Percentiles rank a stretch among this genome's conserved stretches.
Conservation (phyloP, 30 jellyfish, hydroid and myxozoan genomes). For the Pseudorhiza aurosa region DNA sequence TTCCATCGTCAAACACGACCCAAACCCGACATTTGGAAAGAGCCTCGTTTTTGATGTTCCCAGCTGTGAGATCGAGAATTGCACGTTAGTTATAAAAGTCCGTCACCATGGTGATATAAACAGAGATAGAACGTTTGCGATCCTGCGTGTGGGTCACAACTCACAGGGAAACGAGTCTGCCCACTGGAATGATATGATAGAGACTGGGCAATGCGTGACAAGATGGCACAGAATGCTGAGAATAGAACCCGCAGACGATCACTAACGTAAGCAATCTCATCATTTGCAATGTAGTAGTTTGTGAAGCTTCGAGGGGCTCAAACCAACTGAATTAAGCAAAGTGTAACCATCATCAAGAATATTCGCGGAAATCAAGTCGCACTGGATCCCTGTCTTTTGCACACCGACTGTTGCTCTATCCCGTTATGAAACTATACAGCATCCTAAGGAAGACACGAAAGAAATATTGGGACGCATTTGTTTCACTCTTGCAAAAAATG, state of each 20-base stretch:
- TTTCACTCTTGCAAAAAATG: no score
- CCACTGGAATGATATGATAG: slow-evolving; percentile 97
- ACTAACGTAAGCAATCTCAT: background rate
- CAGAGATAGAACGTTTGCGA: slow-evolving; percentile 95
- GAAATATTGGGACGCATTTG: no score
- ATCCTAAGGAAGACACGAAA: no score
- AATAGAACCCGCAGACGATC: slow-evolving; percentile 87
- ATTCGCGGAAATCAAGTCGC: no score
- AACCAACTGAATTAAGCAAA: no score
- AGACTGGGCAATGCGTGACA: slow-evolving; percentile 80
- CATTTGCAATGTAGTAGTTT: no score
- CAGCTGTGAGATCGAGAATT: slow-evolving; percentile 55
- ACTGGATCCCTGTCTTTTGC: no score
- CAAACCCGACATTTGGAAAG: slow-evolving; percentile 93
- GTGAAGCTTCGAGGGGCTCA: no score
- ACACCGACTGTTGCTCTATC: no score
- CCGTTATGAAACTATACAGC: no score
- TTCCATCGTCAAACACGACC: slow-evolving; percentile 94
- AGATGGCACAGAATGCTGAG: slow-evolving; percentile 98
- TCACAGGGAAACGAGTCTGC: slow-evolving; percentile 94
- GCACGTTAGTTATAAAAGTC: slow-evolving; percentile 83
- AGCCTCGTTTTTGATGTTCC: slow-evolving; percentile 81
- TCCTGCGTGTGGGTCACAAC: slow-evolving; percentile 81
- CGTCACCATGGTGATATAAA: slow-evolving; percentile 93
- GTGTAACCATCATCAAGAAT: no score